These are phyloP conservation scores for Thaumetopoea pityocampa DNA, from an alignment of 1,140 invertebrate genomes.

Conservation along the genomic window DNA sequence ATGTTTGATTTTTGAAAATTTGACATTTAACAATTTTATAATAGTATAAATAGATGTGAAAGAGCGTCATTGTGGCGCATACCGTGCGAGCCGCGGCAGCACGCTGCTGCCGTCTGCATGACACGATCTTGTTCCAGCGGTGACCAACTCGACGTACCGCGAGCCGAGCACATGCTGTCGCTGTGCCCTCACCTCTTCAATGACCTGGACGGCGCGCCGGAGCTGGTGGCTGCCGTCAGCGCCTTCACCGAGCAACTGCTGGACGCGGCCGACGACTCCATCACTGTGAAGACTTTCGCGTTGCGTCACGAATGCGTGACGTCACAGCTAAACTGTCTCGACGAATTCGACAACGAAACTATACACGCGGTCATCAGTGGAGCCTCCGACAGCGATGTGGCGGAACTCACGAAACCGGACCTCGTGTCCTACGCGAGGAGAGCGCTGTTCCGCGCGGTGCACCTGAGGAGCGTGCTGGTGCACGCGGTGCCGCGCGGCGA, in stretches of 20 bases:
- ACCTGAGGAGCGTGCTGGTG: slow-evolving; percentile 27
- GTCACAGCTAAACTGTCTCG: slow-evolving; percentile 31
- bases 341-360: slow-evolving; percentile 28
- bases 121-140: no score
- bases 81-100: no score
- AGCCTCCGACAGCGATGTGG: not conserved
- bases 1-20: no score
- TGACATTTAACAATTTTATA: not conserved
- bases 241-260: slow-evolving; percentile 21
- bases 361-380: slow-evolving; percentile 19
- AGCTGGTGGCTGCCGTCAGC: not conserved
- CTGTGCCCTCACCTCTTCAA: slow-evolving; percentile 28
- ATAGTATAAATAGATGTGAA: no score
- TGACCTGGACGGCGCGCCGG: slow-evolving; percentile 1
- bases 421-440: slow-evolving; percentile 20
- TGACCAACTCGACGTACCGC: slow-evolving; percentile 23
- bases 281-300: slow-evolving; percentile 23
- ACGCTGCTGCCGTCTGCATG: no score
- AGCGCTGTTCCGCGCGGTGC: slow-evolving; percentile 28
- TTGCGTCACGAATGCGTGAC: slow-evolving; percentile 33
- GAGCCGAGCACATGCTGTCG: slow-evolving; percentile 35
- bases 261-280: not conserved
- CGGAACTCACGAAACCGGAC: slow-evolving; percentile 18
- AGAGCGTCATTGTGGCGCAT: no score
- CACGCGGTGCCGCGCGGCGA: slow-evolving; percentile 6